These are phyloP conservation scores for Agapornis roseicollis DNA, from an alignment of 2,113 vertebrate genomes.

Conservation along the genomic window DNA sequence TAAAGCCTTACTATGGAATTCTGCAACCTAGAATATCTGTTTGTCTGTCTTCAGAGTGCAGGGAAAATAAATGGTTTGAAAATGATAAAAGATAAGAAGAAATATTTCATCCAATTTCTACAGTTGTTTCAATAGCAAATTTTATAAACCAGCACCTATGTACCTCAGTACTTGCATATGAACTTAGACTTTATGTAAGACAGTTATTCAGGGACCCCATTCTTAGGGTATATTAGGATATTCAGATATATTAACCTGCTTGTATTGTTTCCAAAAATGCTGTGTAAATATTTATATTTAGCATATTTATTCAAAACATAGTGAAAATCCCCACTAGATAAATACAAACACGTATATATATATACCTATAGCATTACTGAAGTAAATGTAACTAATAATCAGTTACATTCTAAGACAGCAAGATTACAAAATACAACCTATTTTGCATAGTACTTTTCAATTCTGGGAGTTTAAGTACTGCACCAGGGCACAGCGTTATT, in stretches of 20 bases:
- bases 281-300: not conserved
- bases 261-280: not conserved
- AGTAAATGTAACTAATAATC: not conserved
- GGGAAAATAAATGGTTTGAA: not conserved
- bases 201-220: not conserved
- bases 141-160: not conserved
- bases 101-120: not conserved
- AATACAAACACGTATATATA: not conserved
- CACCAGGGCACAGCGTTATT: not conserved
- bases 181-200: not conserved
- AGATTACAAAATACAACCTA: not conserved
- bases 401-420: not conserved
- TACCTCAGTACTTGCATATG: fast-evolving
- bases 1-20: not conserved
- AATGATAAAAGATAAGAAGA: not conserved
- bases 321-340: not conserved
- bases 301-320: not conserved
- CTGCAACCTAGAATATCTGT: not conserved
- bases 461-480: not conserved
- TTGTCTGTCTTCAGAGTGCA: not conserved
- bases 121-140: not conserved
- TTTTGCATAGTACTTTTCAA: not conserved
- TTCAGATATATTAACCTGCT: not conserved
- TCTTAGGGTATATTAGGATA: not conserved
- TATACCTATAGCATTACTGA: not conserved